Percentiles rank a stretch among this genome's conserved stretches.
Conservation (phyloP, 2,888 invertebrate genomes). For the Caradrina clavipalpis region DNA sequence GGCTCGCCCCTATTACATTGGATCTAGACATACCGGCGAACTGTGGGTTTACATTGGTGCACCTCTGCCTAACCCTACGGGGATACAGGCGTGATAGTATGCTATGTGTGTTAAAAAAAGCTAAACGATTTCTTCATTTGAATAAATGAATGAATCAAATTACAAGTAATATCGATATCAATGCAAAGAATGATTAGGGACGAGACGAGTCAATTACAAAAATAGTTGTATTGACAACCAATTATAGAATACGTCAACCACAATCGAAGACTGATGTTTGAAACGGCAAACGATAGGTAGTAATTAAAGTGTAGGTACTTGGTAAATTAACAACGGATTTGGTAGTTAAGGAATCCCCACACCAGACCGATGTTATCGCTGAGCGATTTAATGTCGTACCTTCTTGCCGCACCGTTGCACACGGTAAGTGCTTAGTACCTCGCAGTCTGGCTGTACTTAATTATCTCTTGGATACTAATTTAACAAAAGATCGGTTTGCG, state of each 20-base stretch:
- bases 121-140: too few relatives aligned
- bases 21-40: too few relatives aligned
- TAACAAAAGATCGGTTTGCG: too few relatives aligned
- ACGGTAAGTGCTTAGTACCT: too few relatives aligned
- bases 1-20: too few relatives aligned
- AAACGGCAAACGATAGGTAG: background rate
- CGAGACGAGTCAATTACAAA: slow-evolving; percentile 16
- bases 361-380: too few relatives aligned
- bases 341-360: background rate
- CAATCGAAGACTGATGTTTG: slow-evolving; percentile 8
- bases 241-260: background rate
- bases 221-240: slow-evolving; percentile 6
- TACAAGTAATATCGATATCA: slow-evolving; percentile 2
- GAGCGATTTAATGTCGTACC: slow-evolving; percentile 1
- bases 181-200: background rate
- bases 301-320: slow-evolving; percentile 7
- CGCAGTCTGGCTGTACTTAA: background rate
- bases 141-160: background rate
- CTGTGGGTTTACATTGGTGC: too few relatives aligned
- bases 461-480: too few relatives aligned
- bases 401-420: background rate
- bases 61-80: too few relatives aligned
- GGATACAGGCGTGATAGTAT: too few relatives aligned
- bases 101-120: too few relatives aligned
- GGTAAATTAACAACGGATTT: slow-evolving; percentile 1